Evolutionary conservation across 2,113 vertebrate genomes (phyloP).

Genomic region (Vanacampus margaritifer): DNA sequence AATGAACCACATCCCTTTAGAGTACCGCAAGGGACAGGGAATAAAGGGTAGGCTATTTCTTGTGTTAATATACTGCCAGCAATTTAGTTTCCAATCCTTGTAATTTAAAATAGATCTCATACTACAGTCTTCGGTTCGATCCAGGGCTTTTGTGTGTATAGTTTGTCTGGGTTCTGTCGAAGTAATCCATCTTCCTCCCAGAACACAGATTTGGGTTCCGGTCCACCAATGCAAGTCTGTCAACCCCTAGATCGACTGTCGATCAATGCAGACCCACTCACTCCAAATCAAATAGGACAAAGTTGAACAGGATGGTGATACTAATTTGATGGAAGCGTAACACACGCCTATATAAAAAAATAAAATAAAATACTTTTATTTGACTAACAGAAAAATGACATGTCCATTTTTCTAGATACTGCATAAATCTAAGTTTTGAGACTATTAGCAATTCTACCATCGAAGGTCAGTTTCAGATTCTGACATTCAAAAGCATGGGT

Average conservation of each 20-base stretch:
- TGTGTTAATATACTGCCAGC: background rate
- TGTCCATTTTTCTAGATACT: background rate
- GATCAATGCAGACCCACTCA: background rate
- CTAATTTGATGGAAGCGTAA: background rate
- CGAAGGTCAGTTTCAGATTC: no score
- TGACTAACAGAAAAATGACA: background rate
- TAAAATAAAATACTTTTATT: no score
- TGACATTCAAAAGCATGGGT: no score
- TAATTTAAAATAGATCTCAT: background rate
- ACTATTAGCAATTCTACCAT: no score
- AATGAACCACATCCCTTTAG: constrained; percentile 17
- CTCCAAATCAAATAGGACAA: background rate
- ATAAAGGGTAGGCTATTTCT: constrained; percentile 2
- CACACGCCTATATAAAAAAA: no score
- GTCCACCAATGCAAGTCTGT: background rate
- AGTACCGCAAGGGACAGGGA: constrained; percentile 27
- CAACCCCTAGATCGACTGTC: background rate
- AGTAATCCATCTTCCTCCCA: background rate
- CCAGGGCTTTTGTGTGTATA: background rate
- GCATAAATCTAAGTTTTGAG: background rate
- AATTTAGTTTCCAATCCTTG: background rate
- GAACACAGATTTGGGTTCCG: background rate
- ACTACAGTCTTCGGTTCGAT: background rate
- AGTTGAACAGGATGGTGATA: background rate
- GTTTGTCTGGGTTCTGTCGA: background rate